Percentiles rank a stretch among this genome's conserved stretches.
phyloP scores from a whole-genome alignment of 2,113 vertebrate species.

The Sorex araneus region DNA sequence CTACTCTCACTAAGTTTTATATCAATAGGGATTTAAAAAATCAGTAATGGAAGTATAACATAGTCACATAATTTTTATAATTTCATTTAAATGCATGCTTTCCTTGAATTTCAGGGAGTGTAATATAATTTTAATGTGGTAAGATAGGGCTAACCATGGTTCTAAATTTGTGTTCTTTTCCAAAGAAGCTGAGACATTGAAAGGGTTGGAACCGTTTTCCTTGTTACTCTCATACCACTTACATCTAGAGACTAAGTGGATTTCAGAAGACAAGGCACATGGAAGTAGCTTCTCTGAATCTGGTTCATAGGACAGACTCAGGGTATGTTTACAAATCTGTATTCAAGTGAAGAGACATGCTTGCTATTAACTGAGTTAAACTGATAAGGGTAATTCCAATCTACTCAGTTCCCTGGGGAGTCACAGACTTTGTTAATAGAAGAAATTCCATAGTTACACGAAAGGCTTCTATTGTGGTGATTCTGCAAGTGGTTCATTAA shows the following conservation, averaged over 20 bases:
- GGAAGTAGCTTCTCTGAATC: not conserved
- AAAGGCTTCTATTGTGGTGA: constrained; percentile 80
- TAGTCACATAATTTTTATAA: not conserved
- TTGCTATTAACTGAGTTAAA: constrained; percentile 16
- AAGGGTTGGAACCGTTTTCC: not conserved
- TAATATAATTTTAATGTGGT: too few relatives aligned
- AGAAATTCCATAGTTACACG: constrained; percentile 73
- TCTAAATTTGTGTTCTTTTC: not conserved
- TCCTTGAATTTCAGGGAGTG: not conserved
- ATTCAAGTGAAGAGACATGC: not conserved
- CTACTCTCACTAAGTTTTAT: not conserved
- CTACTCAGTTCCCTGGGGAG: constrained; percentile 53
- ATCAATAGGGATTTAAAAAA: not conserved
- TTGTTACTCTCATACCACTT: not conserved
- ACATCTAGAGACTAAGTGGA: not conserved
- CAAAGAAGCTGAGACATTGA: not conserved
- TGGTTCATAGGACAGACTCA: not conserved
- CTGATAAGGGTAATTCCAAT: constrained; percentile 4
- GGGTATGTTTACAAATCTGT: not conserved
- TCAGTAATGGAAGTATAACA: not conserved
- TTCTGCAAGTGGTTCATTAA: constrained; percentile 86
- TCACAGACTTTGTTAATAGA: constrained; percentile 65
- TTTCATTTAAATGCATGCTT: not conserved
- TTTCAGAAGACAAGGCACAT: not conserved
- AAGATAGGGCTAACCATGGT: too few relatives aligned